Conservation (phyloP, 2,113 vertebrate species). For the Crotalus helleri region DNA sequence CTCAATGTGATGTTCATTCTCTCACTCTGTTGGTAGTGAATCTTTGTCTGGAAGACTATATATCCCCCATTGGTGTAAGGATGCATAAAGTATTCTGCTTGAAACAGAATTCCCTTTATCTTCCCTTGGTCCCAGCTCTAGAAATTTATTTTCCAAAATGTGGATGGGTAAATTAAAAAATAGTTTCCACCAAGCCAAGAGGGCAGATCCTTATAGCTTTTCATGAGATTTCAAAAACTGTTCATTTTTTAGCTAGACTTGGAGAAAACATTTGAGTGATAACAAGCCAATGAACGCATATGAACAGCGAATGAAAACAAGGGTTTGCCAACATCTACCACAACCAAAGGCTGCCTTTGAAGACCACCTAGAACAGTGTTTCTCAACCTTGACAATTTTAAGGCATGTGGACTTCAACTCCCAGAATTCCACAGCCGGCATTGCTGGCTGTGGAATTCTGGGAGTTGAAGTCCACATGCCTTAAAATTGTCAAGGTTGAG, state of each 20-base stretch:
- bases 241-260: not conserved
- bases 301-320: not conserved
- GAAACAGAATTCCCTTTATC: not conserved
- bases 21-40: not conserved
- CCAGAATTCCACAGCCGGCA: too few relatives aligned
- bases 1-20: not conserved
- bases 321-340: not conserved
- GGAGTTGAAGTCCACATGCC: too few relatives aligned
- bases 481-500: too few relatives aligned
- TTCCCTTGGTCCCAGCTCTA: not conserved
- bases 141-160: not conserved
- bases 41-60: not conserved
- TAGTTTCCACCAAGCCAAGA: not conserved
- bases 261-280: not conserved
- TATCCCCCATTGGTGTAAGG: not conserved
- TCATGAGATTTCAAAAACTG: not conserved
- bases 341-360: not conserved
- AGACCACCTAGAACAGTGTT: not conserved
- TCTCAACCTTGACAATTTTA: too few relatives aligned
- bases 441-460: too few relatives aligned
- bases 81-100: rapidly evolving
- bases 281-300: not conserved
- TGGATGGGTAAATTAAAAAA: not conserved
- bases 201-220: not conserved
- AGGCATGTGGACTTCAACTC: too few relatives aligned